Evolutionary conservation across 2,113 vertebrate genomes (phyloP).

Genomic region (Cacatua alba): DNA sequence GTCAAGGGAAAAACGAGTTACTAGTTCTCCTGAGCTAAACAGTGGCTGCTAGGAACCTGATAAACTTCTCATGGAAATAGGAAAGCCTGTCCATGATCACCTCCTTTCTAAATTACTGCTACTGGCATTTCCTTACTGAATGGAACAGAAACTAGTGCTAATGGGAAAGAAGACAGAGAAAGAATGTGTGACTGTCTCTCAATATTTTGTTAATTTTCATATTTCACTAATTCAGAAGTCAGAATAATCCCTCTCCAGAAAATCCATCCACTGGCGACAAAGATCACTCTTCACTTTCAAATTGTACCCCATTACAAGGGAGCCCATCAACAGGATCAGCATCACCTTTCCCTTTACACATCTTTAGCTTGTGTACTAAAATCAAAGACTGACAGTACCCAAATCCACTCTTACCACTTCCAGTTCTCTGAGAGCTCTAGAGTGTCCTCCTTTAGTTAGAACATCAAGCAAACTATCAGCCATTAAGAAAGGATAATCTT

Average conservation of each 20-base stretch:
- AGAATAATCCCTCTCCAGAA: background rate
- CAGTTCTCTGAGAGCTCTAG: conserved; percentile 81
- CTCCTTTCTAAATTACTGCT: background rate
- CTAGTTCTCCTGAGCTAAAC: background rate
- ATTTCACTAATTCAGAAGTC: background rate
- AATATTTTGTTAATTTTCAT: background rate
- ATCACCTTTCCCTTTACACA: background rate
- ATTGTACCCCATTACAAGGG: background rate
- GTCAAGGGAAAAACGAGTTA: background rate
- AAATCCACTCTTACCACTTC: conserved; percentile 77
- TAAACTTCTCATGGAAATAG: background rate
- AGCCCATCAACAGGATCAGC: background rate
- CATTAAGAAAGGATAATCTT: conserved; percentile 88
- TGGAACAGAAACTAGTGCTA: background rate
- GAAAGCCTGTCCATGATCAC: background rate
- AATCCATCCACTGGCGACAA: background rate
- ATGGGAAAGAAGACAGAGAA: background rate
- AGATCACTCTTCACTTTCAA: background rate
- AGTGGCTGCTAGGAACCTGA: background rate
- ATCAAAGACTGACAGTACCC: background rate
- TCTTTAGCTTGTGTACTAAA: background rate
- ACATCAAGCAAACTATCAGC: conserved; percentile 94
- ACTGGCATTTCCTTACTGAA: background rate
- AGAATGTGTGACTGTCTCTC: background rate
- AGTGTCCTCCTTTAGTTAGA: conserved; percentile 92